Base-by-base conservation (phyloP, 2,888 invertebrate species). In the Prosapia bicincta region DNA sequence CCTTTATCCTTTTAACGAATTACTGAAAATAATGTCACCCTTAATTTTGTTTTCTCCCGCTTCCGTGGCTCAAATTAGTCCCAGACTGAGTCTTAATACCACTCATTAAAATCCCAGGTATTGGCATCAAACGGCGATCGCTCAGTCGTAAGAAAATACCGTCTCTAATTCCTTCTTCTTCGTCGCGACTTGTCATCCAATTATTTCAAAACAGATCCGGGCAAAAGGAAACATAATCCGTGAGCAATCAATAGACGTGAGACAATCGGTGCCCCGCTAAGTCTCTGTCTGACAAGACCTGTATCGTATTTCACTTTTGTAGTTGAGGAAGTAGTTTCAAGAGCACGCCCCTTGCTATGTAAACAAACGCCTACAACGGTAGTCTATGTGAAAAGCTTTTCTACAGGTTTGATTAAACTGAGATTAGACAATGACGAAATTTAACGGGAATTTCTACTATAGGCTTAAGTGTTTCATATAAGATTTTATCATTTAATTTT, bases 211-310 rank as follows among this genome's bases (percentile, higher is more conserved):
- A 69, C n/a, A 54, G 54, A 74, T 26, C 69, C 69, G 24, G 32
- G 54, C 13, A 25, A 69, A 65, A 74, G 74, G 74, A 74, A 74
- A 74, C 43, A 69, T 69, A 74, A 74, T 65, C 69, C 74, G 23
- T 65, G 54, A 28, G 66, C 23, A 24, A 20, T 74, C 69, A 69
- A 74, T 74, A 74, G 74, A 69, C 43, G 30, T 23, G 7, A 74
- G 69, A 71, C 28, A 26, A 3, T 28, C 7, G 74, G 24, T 54
- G 23, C 32, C 69, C 25, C 30, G 54, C 65, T 30, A 26, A 66
- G 67, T 26, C 43, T 69, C 20, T 54, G 54, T 54, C 20, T 20
- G 20, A 2, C 15, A 13, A 20, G 54, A 54, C 54, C n/a, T 54
- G 54, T 54, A 54, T 54, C 20, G 54, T 1, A 54, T 54, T 54